Base-by-base conservation (phyloP, 2,888 invertebrate species). In the Caenorhabditis sp. region DNA sequence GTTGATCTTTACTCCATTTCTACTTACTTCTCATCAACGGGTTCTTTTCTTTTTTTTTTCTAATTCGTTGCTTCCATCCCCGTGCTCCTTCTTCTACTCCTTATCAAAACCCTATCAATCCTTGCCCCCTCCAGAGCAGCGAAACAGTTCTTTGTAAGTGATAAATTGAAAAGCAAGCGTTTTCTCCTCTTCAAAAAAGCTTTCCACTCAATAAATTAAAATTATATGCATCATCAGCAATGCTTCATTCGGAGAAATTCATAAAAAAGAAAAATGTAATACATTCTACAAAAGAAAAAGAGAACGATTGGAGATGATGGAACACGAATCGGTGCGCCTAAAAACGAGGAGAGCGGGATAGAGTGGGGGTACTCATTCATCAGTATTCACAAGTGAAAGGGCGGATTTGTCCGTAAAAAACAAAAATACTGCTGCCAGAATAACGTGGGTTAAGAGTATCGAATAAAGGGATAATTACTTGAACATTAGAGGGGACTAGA, bases 361-460 rank as follows among this genome's bases (percentile, higher is more conserved):
- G 24, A 53, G 26, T 5, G 59, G 24, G 46, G 55, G 55, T 45
- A n/a, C n/a, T n/a, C n/a, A n/a, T 35, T 45, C 48, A 58, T 50
- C 56, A 66, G 56, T 55, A 66, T 56, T 50, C 45, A 66, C 46
- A 56, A n/a, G n/a, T n/a, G n/a, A n/a, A n/a, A n/a, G n/a, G n/a
- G n/a, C n/a, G n/a, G n/a, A n/a, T n/a, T n/a, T n/a, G n/a, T n/a
- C n/a, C n/a, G n/a, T n/a, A n/a, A n/a, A n/a, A n/a, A n/a, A n/a
- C n/a, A n/a, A n/a, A n/a, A 50, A 56, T 15, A 66, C 46, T 41
- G 55, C 22, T 41, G 17, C 11, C 20, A 27, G 48, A 66, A 56
- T 46, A 66, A 50, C 56, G 22, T 46, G 32, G 66, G 56, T 56
- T 66, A 55, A 55, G 46, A 45, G 27, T 37, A 46, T 37, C 37